Evolutionary conservation across 2,113 vertebrate species (phyloP), one percentile per base, ranked within the genome.

Genomic region (Phodopus roborovskii): DNA sequence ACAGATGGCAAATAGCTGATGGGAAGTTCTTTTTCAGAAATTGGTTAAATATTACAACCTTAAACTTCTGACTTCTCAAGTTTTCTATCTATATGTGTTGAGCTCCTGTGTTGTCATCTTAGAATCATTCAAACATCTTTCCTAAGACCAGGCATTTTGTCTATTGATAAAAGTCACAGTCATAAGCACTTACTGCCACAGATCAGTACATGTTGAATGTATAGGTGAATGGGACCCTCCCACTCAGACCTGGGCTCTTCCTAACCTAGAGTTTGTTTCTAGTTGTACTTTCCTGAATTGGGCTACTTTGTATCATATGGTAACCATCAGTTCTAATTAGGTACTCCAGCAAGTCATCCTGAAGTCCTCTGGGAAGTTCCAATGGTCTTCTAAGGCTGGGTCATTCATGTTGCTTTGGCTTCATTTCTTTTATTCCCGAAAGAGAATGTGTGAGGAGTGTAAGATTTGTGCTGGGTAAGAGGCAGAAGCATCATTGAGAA

Each of bases 341-440:
- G 73, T 85, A 88, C 74, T 48, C 48, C 45, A 56, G 11, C 50
- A 58, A 81, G 3, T 66, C 62, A 91, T 12, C 70, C 78, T 60
- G 42, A 92, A 85, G 68, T 90, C 87, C 94, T 93, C 93, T 45
- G 28, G 94, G 66, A 89, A 68, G 60, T 48, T 79, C 22, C 42
- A 87, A 79, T 5, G 86, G 79, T 45, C 20, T 91, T 91, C 85
- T 83, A 73, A 71, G 83, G 81, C 86, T 83, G 88, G 24, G 66
- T 95, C 94, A 79, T 66, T 88, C 56, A 4, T 2, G 0, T 53
- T 26, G 66, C 19, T 93, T 83, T 68, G 64, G n/a, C 33, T 53
- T 74, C 87, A 60, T 87, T 83, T 42, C 81, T 64, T 68, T 60
- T 33, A 30, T 30, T 84, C 88, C 26, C 26, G 42, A 91, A 89